Conservation (phyloP, 1,140 invertebrate genomes). For the Drosophila sucinea region DNA sequence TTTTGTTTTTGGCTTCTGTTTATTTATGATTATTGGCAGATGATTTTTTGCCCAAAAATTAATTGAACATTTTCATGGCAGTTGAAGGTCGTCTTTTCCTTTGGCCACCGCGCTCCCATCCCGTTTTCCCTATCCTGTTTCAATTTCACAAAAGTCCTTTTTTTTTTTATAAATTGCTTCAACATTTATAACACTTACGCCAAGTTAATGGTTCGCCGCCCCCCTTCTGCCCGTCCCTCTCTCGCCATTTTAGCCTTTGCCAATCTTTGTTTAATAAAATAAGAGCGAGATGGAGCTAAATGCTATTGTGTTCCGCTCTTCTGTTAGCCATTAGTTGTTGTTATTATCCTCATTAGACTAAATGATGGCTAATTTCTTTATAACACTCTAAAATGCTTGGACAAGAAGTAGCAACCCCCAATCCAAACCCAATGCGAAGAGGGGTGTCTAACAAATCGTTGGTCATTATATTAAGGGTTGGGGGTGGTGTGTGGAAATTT, state of each 20-base stretch:
- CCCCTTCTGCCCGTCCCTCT: constrained; percentile 50
- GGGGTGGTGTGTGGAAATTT: neutral
- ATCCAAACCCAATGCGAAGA: constrained; percentile 7
- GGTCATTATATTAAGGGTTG: constrained; percentile 46
- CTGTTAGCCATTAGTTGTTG: constrained; percentile 65
- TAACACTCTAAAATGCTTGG: constrained; percentile 71
- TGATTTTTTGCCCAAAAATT: constrained; percentile 46
- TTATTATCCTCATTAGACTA: constrained; percentile 77
- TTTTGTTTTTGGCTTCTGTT: constrained; percentile 49
- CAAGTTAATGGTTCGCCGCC: neutral
- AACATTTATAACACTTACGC: constrained; percentile 74
- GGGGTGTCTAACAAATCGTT: constrained; percentile 67
- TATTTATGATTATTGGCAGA: constrained; percentile 79
- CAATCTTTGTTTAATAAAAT: constrained; percentile 76
- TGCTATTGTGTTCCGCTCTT: constrained; percentile 6
- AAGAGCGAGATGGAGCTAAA: constrained; percentile 24
- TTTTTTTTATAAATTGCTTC: constrained; percentile 51
- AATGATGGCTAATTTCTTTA: constrained; percentile 77
- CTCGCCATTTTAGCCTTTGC: constrained; percentile 44
- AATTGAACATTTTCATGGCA: constrained; percentile 65
- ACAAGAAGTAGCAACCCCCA: neutral
- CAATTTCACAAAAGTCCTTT: constrained; percentile 15
- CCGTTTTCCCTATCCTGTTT: constrained; percentile 5
- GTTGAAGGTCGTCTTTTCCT: constrained; percentile 49
- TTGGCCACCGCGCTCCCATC: no score